These are phyloP conservation scores for Rhopalosiphum nymphaeae DNA, from an alignment of 2,888 invertebrate species.

Conservation along the genomic window DNA sequence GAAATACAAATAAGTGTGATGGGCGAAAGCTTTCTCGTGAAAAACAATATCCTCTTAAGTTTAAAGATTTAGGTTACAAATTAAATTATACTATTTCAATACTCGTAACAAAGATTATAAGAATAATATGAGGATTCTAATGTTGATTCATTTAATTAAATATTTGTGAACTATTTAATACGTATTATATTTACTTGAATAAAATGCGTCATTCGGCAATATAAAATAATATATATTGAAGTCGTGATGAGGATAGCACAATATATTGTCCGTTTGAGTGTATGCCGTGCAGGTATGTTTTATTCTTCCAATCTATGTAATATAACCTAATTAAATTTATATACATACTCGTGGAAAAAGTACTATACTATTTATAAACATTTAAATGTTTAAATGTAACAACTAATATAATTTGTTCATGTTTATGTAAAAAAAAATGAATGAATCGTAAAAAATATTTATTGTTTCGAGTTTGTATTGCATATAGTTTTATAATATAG, in stretches of 20 bases:
- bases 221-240: neutral
- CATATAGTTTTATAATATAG: neutral
- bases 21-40: neutral
- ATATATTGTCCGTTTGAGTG: neutral
- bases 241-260: neutral
- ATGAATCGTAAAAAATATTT: neutral
- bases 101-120: neutral
- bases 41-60: slow-evolving; percentile 13
- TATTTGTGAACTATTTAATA: neutral
- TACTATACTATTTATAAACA: neutral
- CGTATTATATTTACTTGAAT: neutral
- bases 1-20: neutral
- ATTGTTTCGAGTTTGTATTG: neutral
- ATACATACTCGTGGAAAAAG: neutral
- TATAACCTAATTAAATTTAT: neutral
- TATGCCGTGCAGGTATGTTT: neutral
- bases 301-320: neutral
- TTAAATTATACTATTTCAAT: slow-evolving; percentile 6
- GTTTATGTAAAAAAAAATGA: neutral
- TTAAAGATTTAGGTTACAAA: slow-evolving; percentile 30
- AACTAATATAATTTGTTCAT: neutral
- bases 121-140: neutral
- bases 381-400: slow-evolving; percentile 7
- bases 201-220: neutral
- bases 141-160: slow-evolving; percentile 35